Evolutionary conservation across 1,140 invertebrate species (phyloP).

Genomic region (Piezodorus guildinii): DNA sequence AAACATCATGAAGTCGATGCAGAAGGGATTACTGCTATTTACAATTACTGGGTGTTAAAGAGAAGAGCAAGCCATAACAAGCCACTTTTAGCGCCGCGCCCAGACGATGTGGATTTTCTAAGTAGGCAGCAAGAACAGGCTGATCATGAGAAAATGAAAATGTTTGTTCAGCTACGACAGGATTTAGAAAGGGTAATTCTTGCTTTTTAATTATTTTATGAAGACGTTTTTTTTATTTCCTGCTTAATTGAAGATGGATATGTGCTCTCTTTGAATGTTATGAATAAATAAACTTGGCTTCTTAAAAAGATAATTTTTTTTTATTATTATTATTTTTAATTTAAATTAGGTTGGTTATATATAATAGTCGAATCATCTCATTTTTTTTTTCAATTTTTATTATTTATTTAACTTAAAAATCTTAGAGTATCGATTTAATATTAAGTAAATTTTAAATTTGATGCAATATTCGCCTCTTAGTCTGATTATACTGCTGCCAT

Average conservation of each 20-base stretch:
- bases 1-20: conserved; percentile 65
- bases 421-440: background rate
- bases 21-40: conserved; percentile 73
- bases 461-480: background rate
- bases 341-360: too few relatives aligned
- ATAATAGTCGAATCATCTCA: too few relatives aligned
- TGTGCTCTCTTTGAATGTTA: too few relatives aligned
- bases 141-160: conserved; percentile 87
- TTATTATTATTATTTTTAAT: too few relatives aligned
- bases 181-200: conserved; percentile 72
- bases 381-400: too few relatives aligned
- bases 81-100: conserved; percentile 73
- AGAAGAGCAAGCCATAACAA: conserved; percentile 73
- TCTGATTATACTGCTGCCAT: too few relatives aligned
- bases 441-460: background rate
- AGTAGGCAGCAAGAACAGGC: conserved; percentile 60
- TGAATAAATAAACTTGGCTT: too few relatives aligned
- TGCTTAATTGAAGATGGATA: too few relatives aligned
- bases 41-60: conserved; percentile 93
- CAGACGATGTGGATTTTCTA: conserved; percentile 66
- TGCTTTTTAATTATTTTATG: too few relatives aligned
- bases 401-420: too few relatives aligned
- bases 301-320: too few relatives aligned
- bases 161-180: conserved; percentile 88
- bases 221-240: too few relatives aligned